A percentile compares a stretch with the other conserved stretches of the same genome.
Evolutionary conservation across 2,888 invertebrate species (phyloP).

Genomic region (Mythimna impura): DNA sequence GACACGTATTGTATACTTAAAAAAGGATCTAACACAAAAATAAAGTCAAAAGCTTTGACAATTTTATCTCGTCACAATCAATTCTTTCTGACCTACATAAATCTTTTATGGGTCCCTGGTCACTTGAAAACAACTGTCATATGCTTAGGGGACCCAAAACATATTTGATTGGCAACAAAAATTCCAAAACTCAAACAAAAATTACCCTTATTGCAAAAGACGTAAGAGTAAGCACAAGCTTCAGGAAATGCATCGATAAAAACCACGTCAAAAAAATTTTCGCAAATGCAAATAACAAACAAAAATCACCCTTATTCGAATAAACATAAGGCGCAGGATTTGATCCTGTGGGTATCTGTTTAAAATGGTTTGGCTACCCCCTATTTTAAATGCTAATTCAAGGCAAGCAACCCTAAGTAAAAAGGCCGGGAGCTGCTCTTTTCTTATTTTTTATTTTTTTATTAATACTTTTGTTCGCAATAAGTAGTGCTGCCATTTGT

Average conservation of each 20-base stretch:
- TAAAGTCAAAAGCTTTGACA: conserved; percentile 48
- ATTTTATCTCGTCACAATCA: conserved; percentile 68
- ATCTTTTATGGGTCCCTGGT: conserved; percentile 67
- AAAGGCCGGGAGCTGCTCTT: conserved; percentile 49
- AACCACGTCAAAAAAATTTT: not conserved
- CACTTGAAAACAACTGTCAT: conserved; percentile 56
- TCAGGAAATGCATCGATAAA: not conserved
- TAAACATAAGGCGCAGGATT: not conserved
- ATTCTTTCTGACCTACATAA: conserved; percentile 73
- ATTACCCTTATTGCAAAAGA: not conserved
- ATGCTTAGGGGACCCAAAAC: conserved; percentile 17
- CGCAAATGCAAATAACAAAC: not conserved
- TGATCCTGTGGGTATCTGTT: fast-evolving
- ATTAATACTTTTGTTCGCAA: conserved; percentile 9
- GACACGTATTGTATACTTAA: conserved; percentile 7
- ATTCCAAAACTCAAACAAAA: conserved; percentile 2
- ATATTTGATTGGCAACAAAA: not conserved
- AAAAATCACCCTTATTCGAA: conserved; percentile 12
- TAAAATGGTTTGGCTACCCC: conserved; percentile 68
- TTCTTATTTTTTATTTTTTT: conserved; percentile 31
- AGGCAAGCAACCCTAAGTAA: conserved; percentile 68
- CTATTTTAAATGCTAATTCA: conserved; percentile 79
- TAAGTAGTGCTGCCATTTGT: conserved; percentile 15
- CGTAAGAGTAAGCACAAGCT: not conserved
- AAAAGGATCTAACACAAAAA: conserved; percentile 42